Percentiles rank a stretch among this genome's conserved stretches.
Evolutionary conservation across 2,888 invertebrate species (phyloP).

Genomic region (Salticus scenicus): DNA sequence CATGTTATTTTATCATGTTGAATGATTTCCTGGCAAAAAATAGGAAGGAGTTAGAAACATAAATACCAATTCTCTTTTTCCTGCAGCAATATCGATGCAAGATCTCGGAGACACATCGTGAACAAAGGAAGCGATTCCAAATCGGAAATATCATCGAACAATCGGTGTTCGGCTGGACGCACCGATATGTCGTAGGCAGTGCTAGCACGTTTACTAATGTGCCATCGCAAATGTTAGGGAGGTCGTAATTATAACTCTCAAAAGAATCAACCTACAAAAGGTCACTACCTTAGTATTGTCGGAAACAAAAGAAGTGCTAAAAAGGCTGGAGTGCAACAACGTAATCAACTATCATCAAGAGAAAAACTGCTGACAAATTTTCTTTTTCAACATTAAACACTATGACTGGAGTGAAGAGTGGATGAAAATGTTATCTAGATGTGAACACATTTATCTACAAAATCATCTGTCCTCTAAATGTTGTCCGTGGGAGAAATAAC

Average conservation of each 20-base stretch:
- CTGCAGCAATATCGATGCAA: not conserved
- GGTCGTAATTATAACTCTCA: not conserved
- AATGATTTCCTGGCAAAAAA: no score
- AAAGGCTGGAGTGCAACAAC: not conserved
- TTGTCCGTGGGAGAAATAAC: no score
- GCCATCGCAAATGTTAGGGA: not conserved
- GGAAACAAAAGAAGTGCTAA: conserved; percentile 4
- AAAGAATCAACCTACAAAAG: not conserved
- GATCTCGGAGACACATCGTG: not conserved
- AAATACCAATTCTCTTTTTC: not conserved
- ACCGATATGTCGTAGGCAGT: not conserved
- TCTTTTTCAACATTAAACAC: no score
- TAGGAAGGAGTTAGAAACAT: no score
- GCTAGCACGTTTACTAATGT: not conserved
- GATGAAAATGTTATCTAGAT: no score
- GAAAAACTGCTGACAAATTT: not conserved
- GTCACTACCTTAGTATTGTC: not conserved
- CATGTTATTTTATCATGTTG: no score
- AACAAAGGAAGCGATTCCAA: not conserved
- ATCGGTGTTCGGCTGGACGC: not conserved
- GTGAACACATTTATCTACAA: no score
- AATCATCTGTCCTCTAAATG: no score
- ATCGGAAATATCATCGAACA: not conserved
- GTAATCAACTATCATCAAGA: not conserved
- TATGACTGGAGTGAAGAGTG: no score